phyloP scores from a whole-genome alignment of 1,140 invertebrate genomes.

The Drosophila ohnishii region DNA sequence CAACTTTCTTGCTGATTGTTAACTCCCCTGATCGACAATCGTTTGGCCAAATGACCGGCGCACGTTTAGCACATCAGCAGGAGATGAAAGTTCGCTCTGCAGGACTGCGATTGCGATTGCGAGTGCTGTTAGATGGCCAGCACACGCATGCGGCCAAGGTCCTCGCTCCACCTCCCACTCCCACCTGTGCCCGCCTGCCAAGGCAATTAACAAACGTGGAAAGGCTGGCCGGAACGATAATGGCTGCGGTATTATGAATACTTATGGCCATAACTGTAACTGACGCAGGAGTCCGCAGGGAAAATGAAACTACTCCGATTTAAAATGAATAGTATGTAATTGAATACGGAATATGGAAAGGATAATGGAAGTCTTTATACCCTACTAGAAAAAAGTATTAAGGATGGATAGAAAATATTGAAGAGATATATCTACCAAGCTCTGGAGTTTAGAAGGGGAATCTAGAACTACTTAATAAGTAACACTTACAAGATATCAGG shows the following conservation, averaged over 20 bases:
- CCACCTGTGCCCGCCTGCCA: conserved; percentile 1
- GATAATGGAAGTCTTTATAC: neutral
- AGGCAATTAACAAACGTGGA: conserved; percentile 71
- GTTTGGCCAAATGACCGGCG: conserved; percentile 78
- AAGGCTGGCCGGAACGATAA: conserved; percentile 59
- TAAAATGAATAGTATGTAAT: conserved; percentile 11
- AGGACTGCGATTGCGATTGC: conserved; percentile 48
- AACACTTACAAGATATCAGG: neutral
- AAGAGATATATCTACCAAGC: neutral
- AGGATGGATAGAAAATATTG: too few relatives aligned
- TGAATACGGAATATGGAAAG: neutral
- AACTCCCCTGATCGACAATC: conserved; percentile 79
- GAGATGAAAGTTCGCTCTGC: conserved; percentile 45
- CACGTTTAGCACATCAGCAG: conserved; percentile 77
- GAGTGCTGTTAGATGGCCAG: conserved; percentile 16
- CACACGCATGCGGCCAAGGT: conserved; percentile 25
- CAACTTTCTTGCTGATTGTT: conserved; percentile 52
- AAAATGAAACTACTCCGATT: conserved; percentile 21
- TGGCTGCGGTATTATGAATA: conserved; percentile 61
- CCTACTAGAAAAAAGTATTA: neutral
- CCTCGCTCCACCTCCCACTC: conserved; percentile 17
- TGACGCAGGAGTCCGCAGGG: conserved; percentile 25
- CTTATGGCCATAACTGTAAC: conserved; percentile 44
- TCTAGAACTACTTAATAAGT: neutral
- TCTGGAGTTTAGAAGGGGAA: neutral